Percentiles rank a stretch among this genome's conserved stretches.
These are phyloP conservation scores for Chrysolina haemoptera DNA, from an alignment of 2,888 invertebrate species.

Conservation along the genomic window DNA sequence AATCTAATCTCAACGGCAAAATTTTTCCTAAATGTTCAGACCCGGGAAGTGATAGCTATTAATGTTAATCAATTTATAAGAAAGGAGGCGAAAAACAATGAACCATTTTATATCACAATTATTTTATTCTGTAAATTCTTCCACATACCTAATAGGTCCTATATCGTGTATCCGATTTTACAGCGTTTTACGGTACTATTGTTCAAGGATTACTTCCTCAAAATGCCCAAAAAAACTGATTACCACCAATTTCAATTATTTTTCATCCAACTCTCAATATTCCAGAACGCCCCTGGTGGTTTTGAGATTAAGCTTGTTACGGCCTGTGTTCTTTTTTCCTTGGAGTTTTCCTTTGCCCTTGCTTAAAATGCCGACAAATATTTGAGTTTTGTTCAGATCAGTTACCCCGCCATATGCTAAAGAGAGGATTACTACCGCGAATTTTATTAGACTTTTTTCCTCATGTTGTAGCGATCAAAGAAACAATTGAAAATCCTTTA, in stretches of 20 bases:
- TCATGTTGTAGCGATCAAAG: constrained; percentile 51
- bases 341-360: constrained; percentile 54
- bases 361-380: constrained; percentile 65
- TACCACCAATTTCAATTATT: background rate
- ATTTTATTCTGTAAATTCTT: no score
- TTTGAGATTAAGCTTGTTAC: constrained; percentile 42
- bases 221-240: no score
- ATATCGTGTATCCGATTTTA: no score
- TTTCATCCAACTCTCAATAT: background rate
- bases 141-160: no score
- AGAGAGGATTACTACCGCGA: constrained; percentile 58
- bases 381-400: constrained; percentile 64
- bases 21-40: no score
- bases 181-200: no score
- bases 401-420: constrained; percentile 63
- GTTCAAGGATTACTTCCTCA: no score
- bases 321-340: constrained; percentile 44
- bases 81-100: no score
- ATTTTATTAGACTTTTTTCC: constrained; percentile 53
- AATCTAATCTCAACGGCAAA: no score
- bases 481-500: constrained; percentile 50
- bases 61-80: no score
- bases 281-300: constrained; percentile 33
- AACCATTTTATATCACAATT: no score
- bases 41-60: no score